These are phyloP conservation scores for Tribolium freemani DNA, from an alignment of 2,888 invertebrate species.

Conservation along the genomic window DNA sequence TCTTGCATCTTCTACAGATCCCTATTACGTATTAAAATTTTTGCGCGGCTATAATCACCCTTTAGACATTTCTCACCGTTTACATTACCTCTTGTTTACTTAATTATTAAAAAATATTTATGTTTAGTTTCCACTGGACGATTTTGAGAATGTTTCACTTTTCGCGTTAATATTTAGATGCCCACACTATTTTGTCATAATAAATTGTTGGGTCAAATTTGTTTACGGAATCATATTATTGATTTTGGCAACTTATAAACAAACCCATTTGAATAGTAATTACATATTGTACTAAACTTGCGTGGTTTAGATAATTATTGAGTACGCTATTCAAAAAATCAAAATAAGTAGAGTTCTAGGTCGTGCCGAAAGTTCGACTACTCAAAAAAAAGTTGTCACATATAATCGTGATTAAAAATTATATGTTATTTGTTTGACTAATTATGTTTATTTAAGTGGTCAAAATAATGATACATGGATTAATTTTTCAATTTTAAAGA, in stretches of 20 bases:
- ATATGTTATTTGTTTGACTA: background rate
- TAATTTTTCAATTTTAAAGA: background rate
- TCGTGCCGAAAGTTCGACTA: background rate
- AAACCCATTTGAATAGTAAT: constrained; percentile 23
- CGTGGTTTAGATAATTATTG: constrained; percentile 17
- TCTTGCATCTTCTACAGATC: too few species aligned
- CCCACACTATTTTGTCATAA: background rate
- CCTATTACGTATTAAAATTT: too few species aligned
- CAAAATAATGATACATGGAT: background rate
- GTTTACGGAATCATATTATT: constrained; percentile 2
- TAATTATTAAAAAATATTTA: too few species aligned
- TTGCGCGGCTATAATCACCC: too few species aligned
- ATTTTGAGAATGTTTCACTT: too few species aligned
- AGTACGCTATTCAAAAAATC: background rate
- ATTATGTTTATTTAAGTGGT: background rate
- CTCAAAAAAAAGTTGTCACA: background rate
- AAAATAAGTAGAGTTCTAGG: constrained; percentile 1
- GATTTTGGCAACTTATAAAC: constrained; percentile 17
- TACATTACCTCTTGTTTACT: too few species aligned
- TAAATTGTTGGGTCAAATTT: constrained; percentile 12
- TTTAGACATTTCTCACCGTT: too few species aligned
- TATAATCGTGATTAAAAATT: background rate
- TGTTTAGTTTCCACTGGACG: too few species aligned
- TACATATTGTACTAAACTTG: constrained; percentile 16
- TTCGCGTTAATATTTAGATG: too few species aligned